These are phyloP conservation scores for Mamestra brassicae DNA, from an alignment of 2,888 invertebrate genomes.

Conservation along the genomic window DNA sequence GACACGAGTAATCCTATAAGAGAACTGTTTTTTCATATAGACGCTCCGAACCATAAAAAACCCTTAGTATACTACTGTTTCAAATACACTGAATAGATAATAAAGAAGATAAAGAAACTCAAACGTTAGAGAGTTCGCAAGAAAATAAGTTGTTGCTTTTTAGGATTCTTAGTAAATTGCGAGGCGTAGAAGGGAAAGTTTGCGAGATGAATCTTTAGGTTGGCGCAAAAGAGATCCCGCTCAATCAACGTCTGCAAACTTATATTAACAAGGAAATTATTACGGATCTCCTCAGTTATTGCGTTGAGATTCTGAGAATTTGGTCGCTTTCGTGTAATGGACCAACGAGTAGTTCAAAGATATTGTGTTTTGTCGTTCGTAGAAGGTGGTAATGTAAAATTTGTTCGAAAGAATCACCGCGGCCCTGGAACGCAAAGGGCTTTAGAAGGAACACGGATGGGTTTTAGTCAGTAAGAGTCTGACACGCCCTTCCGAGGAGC, in stretches of 20 bases:
- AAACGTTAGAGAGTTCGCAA: slow-evolving; percentile 35
- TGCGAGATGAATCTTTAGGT: slow-evolving; percentile 45
- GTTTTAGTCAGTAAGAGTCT: too few relatives aligned
- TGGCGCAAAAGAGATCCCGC: slow-evolving; percentile 48
- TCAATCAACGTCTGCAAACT: slow-evolving; percentile 58
- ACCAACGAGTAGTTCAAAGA: too few relatives aligned
- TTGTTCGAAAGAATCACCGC: too few relatives aligned
- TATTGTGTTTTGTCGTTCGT: too few relatives aligned
- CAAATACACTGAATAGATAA: slow-evolving; percentile 34
- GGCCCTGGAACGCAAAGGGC: too few relatives aligned
- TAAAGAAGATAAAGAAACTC: slow-evolving; percentile 29
- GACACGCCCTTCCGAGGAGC: too few relatives aligned
- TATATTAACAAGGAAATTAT: slow-evolving; percentile 63
- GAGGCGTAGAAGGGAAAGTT: slow-evolving; percentile 42
- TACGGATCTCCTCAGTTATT: slow-evolving; percentile 58
- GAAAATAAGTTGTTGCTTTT: slow-evolving; percentile 60
- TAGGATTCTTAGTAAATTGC: slow-evolving; percentile 55
- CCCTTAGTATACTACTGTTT: neutral
- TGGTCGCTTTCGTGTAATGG: neutral
- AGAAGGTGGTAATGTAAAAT: too few relatives aligned
- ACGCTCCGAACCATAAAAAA: neutral
- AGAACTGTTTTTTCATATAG: too few relatives aligned
- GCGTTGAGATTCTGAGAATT: slow-evolving; percentile 25
- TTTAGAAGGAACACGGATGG: too few relatives aligned
- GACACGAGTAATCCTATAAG: too few relatives aligned